These are phyloP conservation scores for Spongilla lacustris DNA, from an alignment of 37 sponge, comb jelly and placozoan genomes.

Conservation along the genomic window DNA sequence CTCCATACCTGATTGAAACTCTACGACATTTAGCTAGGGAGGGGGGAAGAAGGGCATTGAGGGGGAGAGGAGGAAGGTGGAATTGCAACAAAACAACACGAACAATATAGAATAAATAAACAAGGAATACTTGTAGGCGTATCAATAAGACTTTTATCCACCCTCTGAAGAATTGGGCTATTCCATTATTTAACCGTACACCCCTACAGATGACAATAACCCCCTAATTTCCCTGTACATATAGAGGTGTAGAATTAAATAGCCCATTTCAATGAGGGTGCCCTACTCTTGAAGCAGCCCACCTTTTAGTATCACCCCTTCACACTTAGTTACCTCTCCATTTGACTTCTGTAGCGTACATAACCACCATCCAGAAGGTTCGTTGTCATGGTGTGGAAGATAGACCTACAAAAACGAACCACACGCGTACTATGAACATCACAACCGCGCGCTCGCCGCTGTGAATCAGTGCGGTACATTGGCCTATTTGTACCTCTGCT, in stretches of 20 bases:
- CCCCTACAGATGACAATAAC: no score
- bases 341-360: slow-evolving; percentile 75
- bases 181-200: no score
- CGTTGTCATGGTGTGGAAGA: slow-evolving; percentile 76
- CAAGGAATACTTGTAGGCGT: no score
- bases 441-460: neutral
- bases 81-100: no score
- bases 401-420: slow-evolving; percentile 37
- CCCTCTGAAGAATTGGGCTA: no score
- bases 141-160: no score
- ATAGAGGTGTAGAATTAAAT: neutral
- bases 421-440: neutral
- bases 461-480: neutral
- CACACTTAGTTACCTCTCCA: slow-evolving; percentile 62
- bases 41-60: neutral
- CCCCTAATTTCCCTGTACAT: neutral
- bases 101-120: no score
- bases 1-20: slow-evolving; percentile 55
- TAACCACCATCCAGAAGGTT: slow-evolving; percentile 86
- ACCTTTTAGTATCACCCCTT: neutral
- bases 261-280: neutral
- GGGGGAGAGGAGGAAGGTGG: neutral
- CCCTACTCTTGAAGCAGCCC: neutral
- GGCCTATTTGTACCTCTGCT: slow-evolving; percentile 51
- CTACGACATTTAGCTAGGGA: slow-evolving; percentile 56